Evolutionary conservation across 2,797 vertebrate genomes (phyloP).

Genomic region (Pseudochromis fuscus): DNA sequence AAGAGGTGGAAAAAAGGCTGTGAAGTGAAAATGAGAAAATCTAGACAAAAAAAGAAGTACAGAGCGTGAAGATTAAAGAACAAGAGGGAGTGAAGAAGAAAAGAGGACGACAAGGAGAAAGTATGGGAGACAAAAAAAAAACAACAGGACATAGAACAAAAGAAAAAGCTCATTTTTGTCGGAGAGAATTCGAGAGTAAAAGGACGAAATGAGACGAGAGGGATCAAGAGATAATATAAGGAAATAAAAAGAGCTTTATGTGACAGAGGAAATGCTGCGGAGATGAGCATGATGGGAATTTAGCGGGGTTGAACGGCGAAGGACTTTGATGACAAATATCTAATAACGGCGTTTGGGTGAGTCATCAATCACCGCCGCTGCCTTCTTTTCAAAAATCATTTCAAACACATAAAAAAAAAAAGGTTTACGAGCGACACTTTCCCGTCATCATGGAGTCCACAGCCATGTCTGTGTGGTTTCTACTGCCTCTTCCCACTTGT

Average conservation of each 20-base stretch:
- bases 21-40: constrained; percentile 29
- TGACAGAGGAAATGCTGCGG: constrained; percentile 13
- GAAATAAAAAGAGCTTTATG: neutral
- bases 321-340: constrained; percentile 49
- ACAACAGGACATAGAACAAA: neutral
- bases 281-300: constrained; percentile 21
- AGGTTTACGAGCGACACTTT: constrained; percentile 15
- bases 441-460: constrained; percentile 34
- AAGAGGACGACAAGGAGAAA: neutral
- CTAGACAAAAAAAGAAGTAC: neutral
- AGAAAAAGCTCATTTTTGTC: too few relatives aligned
- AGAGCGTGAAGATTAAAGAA: constrained; percentile 36
- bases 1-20: neutral
- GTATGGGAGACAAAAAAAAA: neutral
- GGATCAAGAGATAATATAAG: neutral
- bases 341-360: constrained; percentile 38
- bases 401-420: constrained; percentile 25
- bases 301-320: neutral
- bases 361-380: constrained; percentile 47
- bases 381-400: constrained; percentile 15
- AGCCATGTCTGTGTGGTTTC: neutral
- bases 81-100: neutral
- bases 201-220: neutral
- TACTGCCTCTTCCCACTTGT: neutral
- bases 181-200: too few relatives aligned